Evolutionary conservation across 2,888 invertebrate species (phyloP), one percentile per base, ranked within the genome.

Genomic region (Thalpophila matura): DNA sequence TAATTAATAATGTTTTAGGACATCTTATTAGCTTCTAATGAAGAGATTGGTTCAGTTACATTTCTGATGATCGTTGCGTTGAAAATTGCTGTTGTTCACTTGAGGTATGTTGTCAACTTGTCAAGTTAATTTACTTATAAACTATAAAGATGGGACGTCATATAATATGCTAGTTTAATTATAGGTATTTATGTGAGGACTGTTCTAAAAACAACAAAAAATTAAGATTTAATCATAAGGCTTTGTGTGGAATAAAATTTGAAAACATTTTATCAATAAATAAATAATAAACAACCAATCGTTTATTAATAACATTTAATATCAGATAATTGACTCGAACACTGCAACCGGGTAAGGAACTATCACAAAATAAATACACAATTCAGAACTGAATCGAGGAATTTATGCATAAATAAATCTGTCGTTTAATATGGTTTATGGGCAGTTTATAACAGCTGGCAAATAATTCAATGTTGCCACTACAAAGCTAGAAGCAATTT

Each of bases 381-480:
- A 69, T 64, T 66, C 65, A 35, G 42, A 70, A 54, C 55, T 66
- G 54, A 74, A 77, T 57, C 69, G 63, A 56, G 54, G 62, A 75
- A 81, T 87, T 86, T 86, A 86, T 85, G 79, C 76, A 82, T 83
- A 83, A 84, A 88, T 88, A 89, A 89, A 88, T 88, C 86, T 85
- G 83, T 79, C 85, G 74, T 79, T 81, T 85, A 82, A 81, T 85
- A 83, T 86, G 82, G 87, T 90, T 89, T 88, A 90, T 88, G 87
- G 86, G 83, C 84, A 87, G 86, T 90, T 89, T 83, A 86, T 84
- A 85, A 80, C 90, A 90, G 86, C 87, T 84, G 89, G 86, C 86
- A 86, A 85, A 88, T 89, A 89, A 87, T 85, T 87, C 84, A 88
- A 84, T 84, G 85, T 83, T 80, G 84, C 85, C 79, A 80, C 83